Evolutionary conservation across 1,140 invertebrate genomes (phyloP), one percentile per base, ranked within the genome.

Genomic region (Brachionus manjavacas): DNA sequence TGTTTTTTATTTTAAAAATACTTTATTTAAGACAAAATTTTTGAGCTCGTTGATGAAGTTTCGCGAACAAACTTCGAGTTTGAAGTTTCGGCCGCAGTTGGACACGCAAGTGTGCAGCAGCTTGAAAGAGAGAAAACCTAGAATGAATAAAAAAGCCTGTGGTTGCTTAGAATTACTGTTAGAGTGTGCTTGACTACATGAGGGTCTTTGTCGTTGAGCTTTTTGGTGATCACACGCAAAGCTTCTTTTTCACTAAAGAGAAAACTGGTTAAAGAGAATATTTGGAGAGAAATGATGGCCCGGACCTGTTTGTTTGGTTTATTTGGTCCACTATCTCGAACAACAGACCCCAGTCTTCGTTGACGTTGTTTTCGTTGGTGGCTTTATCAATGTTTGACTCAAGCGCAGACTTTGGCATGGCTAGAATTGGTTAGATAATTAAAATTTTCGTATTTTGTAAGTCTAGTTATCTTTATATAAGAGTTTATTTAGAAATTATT

Each of bases 1-100:
- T n/a, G n/a, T 43, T 28, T 43, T 31, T 70, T 20, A 3, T 41
- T 31, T 7, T n/a, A 11, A 28, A 31, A 46, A 52, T 23, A 80
- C 78, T 31, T 81, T 64, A 25, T 60, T 81, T 1, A 66, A 20
- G 16, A 83, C 46, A 83, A 83, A 55, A 83, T 68, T 70, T 43
- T 39, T 46, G 4, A 83, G 31, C 68, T 39, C 52, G 9, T 46
- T 55, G n/a, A 70, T 68, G 20, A 68, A 68, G 8, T 12, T 23
- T 31, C 81, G 25, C 46, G 81, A 83, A 16, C 60, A 68, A 46
- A 83, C 28, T 35, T 68, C 60, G 9, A 68, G 39, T 16, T 70
- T 52, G 23, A 83, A 83, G 31, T 46, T 68, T 12, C 60, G 31
- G 16, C 28, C 64, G 70, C 81, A 83, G 52, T 83, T 83, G 7